Percentiles rank a stretch among this genome's conserved stretches.
Conservation (phyloP, 2,888 invertebrate genomes). For the Cantharis rufa region DNA sequence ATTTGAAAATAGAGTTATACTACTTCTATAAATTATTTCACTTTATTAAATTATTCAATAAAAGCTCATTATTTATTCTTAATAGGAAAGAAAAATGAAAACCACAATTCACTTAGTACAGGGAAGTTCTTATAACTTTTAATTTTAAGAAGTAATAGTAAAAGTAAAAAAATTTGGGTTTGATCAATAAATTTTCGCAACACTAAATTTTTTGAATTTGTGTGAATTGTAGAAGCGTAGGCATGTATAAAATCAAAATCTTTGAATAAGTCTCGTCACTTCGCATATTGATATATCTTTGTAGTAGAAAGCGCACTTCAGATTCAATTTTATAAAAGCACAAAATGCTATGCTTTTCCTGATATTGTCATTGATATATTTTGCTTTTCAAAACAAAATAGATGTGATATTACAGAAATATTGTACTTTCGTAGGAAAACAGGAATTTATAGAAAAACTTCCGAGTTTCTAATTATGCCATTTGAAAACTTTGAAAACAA, state of each 20-base stretch:
- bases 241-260: slow-evolving; percentile 34
- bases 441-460: background rate
- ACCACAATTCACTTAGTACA: too few species aligned
- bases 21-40: too few species aligned
- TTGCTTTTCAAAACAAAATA: slow-evolving; percentile 27
- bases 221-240: background rate
- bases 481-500: background rate
- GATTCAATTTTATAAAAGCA: slow-evolving; percentile 39
- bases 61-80: too few species aligned
- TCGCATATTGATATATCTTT: slow-evolving; percentile 42
- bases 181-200: background rate
- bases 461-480: background rate
- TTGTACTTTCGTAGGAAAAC: slow-evolving; percentile 11
- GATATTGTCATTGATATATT: slow-evolving; percentile 32
- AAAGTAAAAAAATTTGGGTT: too few species aligned
- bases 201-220: background rate
- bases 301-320: slow-evolving; percentile 38
- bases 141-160: too few species aligned
- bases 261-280: slow-evolving; percentile 38
- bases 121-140: too few species aligned
- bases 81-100: too few species aligned
- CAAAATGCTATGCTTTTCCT: slow-evolving; percentile 25
- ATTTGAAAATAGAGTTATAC: too few species aligned
- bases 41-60: too few species aligned
- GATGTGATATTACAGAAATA: slow-evolving; percentile 18